These are phyloP conservation scores for Crax fasciolata DNA, from an alignment of 2,797 vertebrate species.

Conservation along the genomic window DNA sequence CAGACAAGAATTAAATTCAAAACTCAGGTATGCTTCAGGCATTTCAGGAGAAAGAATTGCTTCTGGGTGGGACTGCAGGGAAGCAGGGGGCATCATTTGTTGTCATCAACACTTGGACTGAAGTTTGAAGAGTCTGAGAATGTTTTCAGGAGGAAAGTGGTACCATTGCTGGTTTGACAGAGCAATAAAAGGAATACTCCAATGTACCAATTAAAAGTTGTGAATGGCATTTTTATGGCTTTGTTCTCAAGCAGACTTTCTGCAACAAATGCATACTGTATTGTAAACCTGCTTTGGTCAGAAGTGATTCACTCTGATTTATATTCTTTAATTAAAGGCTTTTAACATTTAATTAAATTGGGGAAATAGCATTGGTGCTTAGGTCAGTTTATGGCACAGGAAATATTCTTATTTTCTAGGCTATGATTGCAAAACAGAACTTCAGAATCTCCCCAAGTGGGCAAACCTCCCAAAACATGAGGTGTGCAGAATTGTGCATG, in stretches of 20 bases:
- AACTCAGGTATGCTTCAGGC: constrained; percentile 13
- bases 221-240: constrained; percentile 49
- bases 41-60: neutral
- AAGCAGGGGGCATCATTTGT: neutral
- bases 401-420: constrained; percentile 10
- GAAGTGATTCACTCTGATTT: constrained; percentile 72
- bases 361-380: constrained; percentile 25
- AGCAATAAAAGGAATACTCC: constrained; percentile 39
- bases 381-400: constrained; percentile 34
- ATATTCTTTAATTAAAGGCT: constrained; percentile 79
- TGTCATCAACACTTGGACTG: neutral
- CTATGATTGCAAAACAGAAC: neutral
- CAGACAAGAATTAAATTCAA: neutral
- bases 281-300: neutral
- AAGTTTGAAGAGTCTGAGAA: neutral
- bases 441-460: constrained; percentile 22
- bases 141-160: neutral
- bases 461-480: constrained; percentile 50
- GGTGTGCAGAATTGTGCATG: constrained; percentile 58
- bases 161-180: neutral
- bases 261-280: neutral
- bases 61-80: constrained; percentile 8
- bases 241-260: neutral
- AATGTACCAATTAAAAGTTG: constrained; percentile 5
- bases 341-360: constrained; percentile 77